phyloP scores from a whole-genome alignment of 1,140 invertebrate species.

The Thaumatotibia leucotreta region DNA sequence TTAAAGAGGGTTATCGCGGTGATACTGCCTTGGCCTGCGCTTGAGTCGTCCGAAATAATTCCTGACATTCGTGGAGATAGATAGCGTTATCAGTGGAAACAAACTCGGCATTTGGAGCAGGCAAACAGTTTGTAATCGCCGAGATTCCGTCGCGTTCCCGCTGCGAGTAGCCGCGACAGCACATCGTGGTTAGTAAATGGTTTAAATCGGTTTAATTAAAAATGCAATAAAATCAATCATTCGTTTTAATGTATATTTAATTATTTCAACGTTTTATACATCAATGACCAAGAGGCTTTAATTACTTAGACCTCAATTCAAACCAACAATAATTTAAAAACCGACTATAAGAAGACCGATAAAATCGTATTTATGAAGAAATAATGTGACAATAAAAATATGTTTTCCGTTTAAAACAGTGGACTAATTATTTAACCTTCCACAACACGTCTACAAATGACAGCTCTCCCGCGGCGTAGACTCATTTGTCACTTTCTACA shows the following conservation, averaged over 20 bases:
- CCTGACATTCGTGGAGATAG: constrained; percentile 49
- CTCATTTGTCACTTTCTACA: constrained; percentile 10
- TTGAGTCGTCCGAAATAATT: constrained; percentile 64
- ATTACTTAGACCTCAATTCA: too few relatives aligned
- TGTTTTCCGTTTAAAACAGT: not conserved
- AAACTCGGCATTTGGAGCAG: constrained; percentile 66
- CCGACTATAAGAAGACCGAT: too few relatives aligned
- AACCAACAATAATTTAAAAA: too few relatives aligned
- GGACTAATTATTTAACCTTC: not conserved
- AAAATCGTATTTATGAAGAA: too few relatives aligned
- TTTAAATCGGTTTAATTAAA: too few relatives aligned
- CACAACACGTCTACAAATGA: not conserved
- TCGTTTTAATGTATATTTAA: too few relatives aligned
- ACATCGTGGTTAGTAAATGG: too few relatives aligned
- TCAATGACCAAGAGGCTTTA: too few relatives aligned
- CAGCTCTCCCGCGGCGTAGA: not conserved
- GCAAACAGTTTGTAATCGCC: constrained; percentile 61
- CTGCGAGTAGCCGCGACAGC: not conserved
- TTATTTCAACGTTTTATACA: too few relatives aligned
- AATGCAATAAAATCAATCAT: too few relatives aligned
- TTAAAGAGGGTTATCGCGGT: constrained; percentile 43
- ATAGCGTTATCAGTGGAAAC: constrained; percentile 50
- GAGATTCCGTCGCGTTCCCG: constrained; percentile 33
- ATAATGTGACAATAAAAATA: too few relatives aligned
- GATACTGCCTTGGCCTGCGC: constrained; percentile 39